Base-by-base conservation (phyloP, 2,113 vertebrate species). In the Martes martes region DNA sequence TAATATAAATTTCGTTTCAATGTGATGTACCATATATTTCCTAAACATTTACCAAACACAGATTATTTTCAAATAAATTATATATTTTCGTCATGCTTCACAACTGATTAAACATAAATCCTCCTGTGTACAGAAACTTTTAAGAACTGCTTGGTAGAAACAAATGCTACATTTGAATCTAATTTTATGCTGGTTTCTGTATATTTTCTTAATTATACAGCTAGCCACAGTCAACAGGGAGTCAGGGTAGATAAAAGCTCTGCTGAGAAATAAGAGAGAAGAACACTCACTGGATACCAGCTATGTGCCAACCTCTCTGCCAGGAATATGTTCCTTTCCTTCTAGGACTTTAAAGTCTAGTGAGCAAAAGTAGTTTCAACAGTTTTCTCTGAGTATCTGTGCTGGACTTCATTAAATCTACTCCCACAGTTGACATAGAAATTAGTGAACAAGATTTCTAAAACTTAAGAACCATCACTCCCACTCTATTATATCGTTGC, bases 381-480 rank as follows among this genome's bases (percentile, higher is more conserved):
- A 78, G 7, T 52, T 95, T 71, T 95, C 24, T 85, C 13, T 13
- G 36, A 73, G 16, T 19, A 63, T 57, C 63, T 95, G 16, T 31
- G 83, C n/a, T 67, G 84, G 82, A 98, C 95, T 59, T 71, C 85
- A n/a, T 73, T 89, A 91, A 85, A 73, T 90, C 4, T 92, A 26
- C 57, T 90, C 95, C 83, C 96, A 14, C 3, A 95, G 47, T 52
- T 94, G 81, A 94, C 87, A 98, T 16, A 69, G 33, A 91, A 98
- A 94, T 74, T 52, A 96, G 85, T 82, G 42, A 97, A 97, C 88
- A 87, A 89, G 19, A 94, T 33, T 93, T 80, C 91, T 97, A 97
- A 82, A 92, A 69, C n/a, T 83, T 78, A 95, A 50, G 6, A 96
- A 83, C 8, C 13, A 61, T 91, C 6, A 65, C 4, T 14, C 21